A percentile compares a stretch with the other conserved stretches of the same genome.
Conservation (phyloP, 2,113 vertebrate species). For the Zonotrichia leucophrys region DNA sequence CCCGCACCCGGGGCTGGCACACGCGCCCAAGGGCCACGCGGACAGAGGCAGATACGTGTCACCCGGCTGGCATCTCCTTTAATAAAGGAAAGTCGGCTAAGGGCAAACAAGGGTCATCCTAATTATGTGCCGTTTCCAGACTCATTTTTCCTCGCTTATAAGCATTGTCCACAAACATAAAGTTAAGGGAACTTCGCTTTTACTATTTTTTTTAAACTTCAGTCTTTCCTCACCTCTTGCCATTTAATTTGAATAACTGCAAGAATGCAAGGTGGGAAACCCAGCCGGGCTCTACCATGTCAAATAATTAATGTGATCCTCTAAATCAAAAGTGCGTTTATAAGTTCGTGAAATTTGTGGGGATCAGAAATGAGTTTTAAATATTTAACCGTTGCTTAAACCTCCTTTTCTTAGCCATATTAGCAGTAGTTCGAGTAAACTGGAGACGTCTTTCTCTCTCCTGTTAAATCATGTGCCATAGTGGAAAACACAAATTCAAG, state of each 20-base stretch:
- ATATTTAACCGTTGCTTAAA: neutral
- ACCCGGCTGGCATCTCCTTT: neutral
- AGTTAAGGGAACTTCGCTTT: neutral
- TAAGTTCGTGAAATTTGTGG: neutral
- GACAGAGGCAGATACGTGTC: slow-evolving; percentile 3
- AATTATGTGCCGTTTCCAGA: neutral
- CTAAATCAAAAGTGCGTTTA: neutral
- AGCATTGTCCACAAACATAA: neutral
- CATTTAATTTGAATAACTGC: neutral
- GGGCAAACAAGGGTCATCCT: slow-evolving; percentile 40
- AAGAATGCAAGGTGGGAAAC: neutral
- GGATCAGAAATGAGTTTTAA: neutral
- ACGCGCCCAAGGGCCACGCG: neutral
- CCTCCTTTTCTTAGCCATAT: neutral
- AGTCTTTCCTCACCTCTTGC: neutral
- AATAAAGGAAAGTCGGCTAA: neutral
- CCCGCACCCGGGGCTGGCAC: slow-evolving; percentile 10
- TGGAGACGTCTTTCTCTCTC: neutral
- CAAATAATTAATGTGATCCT: neutral
- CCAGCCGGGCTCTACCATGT: neutral
- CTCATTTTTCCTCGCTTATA: neutral
- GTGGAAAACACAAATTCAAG: neutral
- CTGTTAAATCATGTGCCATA: neutral
- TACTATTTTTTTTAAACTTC: neutral
- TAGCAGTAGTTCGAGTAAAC: neutral